phyloP scores from a whole-genome alignment of 2,113 vertebrate species.

The Ia io region DNA sequence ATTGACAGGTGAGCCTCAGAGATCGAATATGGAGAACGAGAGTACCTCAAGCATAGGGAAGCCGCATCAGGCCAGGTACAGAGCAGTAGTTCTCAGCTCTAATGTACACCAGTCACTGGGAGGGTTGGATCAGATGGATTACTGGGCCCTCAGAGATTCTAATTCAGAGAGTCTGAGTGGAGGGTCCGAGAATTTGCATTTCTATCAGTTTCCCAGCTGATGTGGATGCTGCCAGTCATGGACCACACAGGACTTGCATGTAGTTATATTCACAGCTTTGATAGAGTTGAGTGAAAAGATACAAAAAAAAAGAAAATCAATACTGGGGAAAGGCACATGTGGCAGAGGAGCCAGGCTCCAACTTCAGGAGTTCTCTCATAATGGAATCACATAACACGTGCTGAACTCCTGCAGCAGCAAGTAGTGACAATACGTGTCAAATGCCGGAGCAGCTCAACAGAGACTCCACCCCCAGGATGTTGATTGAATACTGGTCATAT shows the following conservation, averaged over 20 bases:
- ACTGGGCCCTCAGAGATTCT: neutral
- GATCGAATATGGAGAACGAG: neutral
- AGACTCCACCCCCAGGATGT: neutral
- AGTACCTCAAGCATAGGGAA: neutral
- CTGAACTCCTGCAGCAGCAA: neutral
- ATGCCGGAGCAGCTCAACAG: neutral
- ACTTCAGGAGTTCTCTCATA: neutral
- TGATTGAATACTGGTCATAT: neutral
- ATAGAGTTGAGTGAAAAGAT: neutral
- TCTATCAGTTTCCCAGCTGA: neutral
- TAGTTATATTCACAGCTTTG: neutral
- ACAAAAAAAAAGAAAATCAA: neutral
- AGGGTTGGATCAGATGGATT: neutral
- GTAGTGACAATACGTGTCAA: neutral
- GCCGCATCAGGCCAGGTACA: fast-evolving
- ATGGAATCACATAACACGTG: neutral
- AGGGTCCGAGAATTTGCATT: neutral
- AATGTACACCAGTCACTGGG: fast-evolving
- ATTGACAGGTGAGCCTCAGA: neutral
- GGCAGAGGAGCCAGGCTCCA: neutral
- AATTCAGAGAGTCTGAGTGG: neutral
- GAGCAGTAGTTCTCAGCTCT: neutral
- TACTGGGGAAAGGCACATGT: neutral
- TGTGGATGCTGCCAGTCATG: neutral
- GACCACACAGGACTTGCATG: neutral